Evolutionary conservation across 2,797 vertebrate species (phyloP).

Genomic region (Enteromius mattozi): DNA sequence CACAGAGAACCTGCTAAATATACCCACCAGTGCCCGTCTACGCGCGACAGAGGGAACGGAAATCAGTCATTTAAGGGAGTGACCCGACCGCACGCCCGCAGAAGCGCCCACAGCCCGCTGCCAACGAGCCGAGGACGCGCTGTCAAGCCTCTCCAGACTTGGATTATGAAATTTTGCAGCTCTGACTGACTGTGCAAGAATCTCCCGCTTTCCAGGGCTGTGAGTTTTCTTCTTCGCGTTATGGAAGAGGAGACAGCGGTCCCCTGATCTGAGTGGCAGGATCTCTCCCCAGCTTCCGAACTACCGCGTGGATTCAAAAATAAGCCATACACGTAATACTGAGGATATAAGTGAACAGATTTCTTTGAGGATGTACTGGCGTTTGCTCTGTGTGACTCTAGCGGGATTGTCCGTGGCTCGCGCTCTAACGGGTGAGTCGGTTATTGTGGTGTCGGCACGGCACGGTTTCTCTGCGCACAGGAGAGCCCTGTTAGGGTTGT

Average conservation of each 20-base stretch:
- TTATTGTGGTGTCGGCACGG: background rate
- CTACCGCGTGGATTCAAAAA: conserved; percentile 14
- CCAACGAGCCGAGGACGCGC: conserved; percentile 11
- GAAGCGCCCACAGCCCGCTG: conserved; percentile 29
- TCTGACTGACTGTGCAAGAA: background rate
- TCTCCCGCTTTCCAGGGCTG: background rate
- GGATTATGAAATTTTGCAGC: conserved; percentile 15
- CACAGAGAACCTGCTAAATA: conserved; percentile 22
- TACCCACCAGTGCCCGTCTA: background rate
- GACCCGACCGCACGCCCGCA: conserved; percentile 37
- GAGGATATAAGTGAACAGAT: conserved; percentile 21
- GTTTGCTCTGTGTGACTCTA: conserved; percentile 40
- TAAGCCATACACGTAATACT: background rate
- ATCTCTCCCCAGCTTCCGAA: conserved; percentile 5
- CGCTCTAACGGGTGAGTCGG: conserved; percentile 57
- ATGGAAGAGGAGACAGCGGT: conserved; percentile 23
- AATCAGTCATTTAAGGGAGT: conserved; percentile 41
- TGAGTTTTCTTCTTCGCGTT: background rate
- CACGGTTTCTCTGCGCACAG: background rate
- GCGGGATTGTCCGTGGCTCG: conserved; percentile 33
- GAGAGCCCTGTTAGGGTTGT: background rate
- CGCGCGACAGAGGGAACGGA: conserved; percentile 14
- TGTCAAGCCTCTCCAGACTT: conserved; percentile 30
- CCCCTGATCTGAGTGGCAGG: conserved; percentile 17
- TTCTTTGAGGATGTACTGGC: conserved; percentile 56